Percentiles rank a stretch among this genome's conserved stretches.
Conservation (phyloP, 2,797 vertebrate genomes). For the Rhabdophis nuchalis region DNA sequence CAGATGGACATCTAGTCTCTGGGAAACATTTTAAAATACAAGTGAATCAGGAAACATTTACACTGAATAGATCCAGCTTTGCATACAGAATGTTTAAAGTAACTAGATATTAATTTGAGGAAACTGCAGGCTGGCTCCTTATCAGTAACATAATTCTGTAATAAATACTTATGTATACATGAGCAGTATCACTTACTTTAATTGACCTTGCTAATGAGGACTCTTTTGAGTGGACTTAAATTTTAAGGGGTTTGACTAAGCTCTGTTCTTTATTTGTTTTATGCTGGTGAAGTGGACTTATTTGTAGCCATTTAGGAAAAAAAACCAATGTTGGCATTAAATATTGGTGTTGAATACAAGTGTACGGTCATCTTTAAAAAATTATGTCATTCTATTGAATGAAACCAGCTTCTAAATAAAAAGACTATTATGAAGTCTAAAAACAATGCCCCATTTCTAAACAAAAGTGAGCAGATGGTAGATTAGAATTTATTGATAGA, state of each 20-base stretch:
- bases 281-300: neutral
- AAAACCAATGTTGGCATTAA: neutral
- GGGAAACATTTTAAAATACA: neutral
- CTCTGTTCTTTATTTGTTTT: conserved; percentile 15
- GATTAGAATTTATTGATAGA: neutral
- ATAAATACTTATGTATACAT: conserved; percentile 31
- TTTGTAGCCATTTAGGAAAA: conserved; percentile 19
- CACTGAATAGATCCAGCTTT: neutral
- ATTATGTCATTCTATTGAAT: neutral
- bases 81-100: conserved; percentile 37
- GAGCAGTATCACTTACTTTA: conserved; percentile 42
- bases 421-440: neutral
- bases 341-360: neutral
- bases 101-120: conserved; percentile 40
- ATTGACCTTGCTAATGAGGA: conserved; percentile 38
- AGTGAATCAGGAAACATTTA: conserved; percentile 21
- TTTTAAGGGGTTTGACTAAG: conserved; percentile 16
- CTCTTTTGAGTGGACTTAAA: neutral
- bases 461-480: neutral
- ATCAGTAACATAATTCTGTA: conserved; percentile 46
- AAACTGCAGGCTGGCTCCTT: conserved; percentile 37
- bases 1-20: neutral
- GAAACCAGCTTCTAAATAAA: neutral
- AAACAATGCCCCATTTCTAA: neutral
- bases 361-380: neutral